Conservation (phyloP, 2,888 invertebrate genomes). For the Octonoba sinensis region DNA sequence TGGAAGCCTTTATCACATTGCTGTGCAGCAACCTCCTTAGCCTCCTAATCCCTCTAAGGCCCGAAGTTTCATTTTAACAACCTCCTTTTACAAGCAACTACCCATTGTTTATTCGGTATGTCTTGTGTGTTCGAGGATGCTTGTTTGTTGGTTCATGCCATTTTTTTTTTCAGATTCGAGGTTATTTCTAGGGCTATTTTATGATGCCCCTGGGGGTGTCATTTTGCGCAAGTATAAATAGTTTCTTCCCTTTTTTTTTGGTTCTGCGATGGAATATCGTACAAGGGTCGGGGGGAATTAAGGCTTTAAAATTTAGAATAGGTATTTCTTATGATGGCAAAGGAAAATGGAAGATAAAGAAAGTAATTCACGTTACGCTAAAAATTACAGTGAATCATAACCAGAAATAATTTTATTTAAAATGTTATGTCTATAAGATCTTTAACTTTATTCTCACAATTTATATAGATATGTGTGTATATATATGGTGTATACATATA, state of each 20-base stretch:
- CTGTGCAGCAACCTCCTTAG: neutral
- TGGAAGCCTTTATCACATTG: slow-evolving; percentile 58
- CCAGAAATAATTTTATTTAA: too few relatives aligned
- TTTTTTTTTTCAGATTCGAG: neutral
- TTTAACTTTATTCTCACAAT: too few relatives aligned
- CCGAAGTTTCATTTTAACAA: slow-evolving; percentile 40
- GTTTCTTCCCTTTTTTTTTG: slow-evolving; percentile 1
- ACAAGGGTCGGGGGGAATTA: neutral
- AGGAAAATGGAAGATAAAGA: too few relatives aligned
- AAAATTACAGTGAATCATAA: too few relatives aligned
- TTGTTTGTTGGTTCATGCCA: slow-evolving; percentile 23
- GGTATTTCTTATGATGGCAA: too few relatives aligned
- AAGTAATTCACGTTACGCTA: too few relatives aligned
- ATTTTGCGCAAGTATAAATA: slow-evolving; percentile 45
- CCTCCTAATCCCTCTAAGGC: slow-evolving; percentile 42
- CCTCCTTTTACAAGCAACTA: slow-evolving; percentile 42
- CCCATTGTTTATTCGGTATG: slow-evolving; percentile 60
- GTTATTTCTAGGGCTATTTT: slow-evolving; percentile 35
- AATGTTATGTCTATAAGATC: too few relatives aligned
- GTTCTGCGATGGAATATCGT: slow-evolving; percentile 8
- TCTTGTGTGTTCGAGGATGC: slow-evolving; percentile 47
- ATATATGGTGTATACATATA: too few relatives aligned
- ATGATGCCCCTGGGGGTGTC: slow-evolving; percentile 41
- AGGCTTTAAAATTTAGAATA: slow-evolving; percentile 45
- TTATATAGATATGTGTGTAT: too few relatives aligned